Base-by-base conservation (phyloP, 2,888 invertebrate species). In the Opisthograptis luteolata region DNA sequence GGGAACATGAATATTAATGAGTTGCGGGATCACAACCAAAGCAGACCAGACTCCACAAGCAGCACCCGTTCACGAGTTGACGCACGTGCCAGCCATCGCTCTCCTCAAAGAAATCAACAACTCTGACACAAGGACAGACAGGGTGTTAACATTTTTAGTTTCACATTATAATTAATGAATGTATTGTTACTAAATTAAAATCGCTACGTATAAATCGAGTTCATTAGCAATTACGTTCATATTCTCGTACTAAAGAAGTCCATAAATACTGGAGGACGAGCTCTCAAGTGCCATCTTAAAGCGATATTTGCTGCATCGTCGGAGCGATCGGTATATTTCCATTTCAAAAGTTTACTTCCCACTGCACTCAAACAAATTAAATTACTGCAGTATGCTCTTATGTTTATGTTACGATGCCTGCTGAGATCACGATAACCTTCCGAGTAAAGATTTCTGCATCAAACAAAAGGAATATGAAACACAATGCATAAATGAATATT, bases 301-400 rank as follows among this genome's bases (percentile, higher is more conserved):
- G 12, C 17, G 36, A 31, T 15, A 28, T 12, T 30, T 31, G 35
- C 35, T 31, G 19, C 60, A 31, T 45, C 31, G 28, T 22, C 14
- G 12, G 12, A 22, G n/a, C 30, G 15, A 45, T 31, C 45, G 9
- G 37, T 45, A 43, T 14, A 44, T 45, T 37, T 45, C 36, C 25
- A 46, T 36, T 36, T 31, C 30, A 10, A 59, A 64, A 64, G 59
- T 66, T 66, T 56, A 68, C 70, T 71, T 64, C 61, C 58, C 57
- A 55, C 56, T 63, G 68, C 70, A 66, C 68, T 68, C 64, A 58
- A 58, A 66, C 61, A 41, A 70, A 73, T 73, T 63, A 66, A 70
- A 72, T 73, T 70, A 70, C 68, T 62, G 55, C 58, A 49, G 62
- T 56, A 52, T 60, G 37, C 17, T 32, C 27, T 43, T 36, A 39